These are phyloP conservation scores for Physocephala rufipes DNA, from an alignment of 2,888 invertebrate genomes.

Conservation along the genomic window DNA sequence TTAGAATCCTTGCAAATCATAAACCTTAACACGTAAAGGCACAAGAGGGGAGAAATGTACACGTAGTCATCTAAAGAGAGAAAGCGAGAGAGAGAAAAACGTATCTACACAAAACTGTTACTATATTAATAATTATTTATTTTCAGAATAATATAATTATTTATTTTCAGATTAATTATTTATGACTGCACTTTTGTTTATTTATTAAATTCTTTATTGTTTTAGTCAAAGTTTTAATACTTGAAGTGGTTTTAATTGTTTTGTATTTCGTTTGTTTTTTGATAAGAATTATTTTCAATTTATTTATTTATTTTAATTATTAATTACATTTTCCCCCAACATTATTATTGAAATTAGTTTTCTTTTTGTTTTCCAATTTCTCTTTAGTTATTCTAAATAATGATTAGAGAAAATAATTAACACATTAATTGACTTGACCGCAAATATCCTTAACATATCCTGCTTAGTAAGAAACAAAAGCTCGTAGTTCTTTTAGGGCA, in stretches of 20 bases:
- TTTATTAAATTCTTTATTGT: neutral
- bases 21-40: constrained; percentile 18
- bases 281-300: neutral
- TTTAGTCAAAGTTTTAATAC: neutral
- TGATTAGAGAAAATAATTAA: no score
- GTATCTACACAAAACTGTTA: neutral
- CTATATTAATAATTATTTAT: neutral
- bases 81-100: no score
- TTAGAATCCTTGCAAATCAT: constrained; percentile 8
- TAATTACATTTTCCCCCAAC: no score
- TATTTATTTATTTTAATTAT: no score
- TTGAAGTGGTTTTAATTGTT: neutral
- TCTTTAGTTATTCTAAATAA: neutral
- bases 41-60: constrained; percentile 19
- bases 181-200: neutral
- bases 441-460: no score
- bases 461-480: no score
- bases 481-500: no score
- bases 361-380: neutral
- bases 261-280: neutral
- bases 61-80: neutral
- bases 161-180: neutral
- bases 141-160: no score
- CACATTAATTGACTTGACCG: no score
- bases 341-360: neutral